Percentiles rank a stretch among this genome's conserved stretches.
These are phyloP conservation scores for Rhincodon typus DNA, from an alignment of 2,797 vertebrate species.

Conservation along the genomic window DNA sequence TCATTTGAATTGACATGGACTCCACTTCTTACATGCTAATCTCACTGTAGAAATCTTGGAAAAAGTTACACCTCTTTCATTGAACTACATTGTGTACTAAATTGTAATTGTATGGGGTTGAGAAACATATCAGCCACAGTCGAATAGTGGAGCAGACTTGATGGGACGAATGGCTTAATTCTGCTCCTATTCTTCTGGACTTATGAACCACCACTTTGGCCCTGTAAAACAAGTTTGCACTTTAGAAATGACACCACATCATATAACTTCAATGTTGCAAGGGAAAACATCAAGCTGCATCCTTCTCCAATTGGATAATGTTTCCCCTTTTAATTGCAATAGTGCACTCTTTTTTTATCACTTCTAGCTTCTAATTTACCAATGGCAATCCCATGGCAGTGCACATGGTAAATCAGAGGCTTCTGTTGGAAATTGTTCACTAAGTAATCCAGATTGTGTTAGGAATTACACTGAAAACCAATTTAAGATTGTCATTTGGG, in stretches of 20 bases:
- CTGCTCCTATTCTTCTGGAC: no score
- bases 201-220: no score
- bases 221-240: neutral
- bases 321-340: neutral
- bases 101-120: no score
- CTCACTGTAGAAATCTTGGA: neutral
- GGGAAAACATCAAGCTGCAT: neutral
- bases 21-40: neutral
- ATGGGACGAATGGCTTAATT: no score
- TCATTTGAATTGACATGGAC: neutral
- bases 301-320: neutral
- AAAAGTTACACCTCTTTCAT: neutral
- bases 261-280: neutral
- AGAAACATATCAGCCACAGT: no score
- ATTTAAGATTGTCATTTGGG: no score
- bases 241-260: neutral
- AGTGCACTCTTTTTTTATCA: neutral
- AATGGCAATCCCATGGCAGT: neutral
- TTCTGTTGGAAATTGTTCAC: no score
- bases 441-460: no score
- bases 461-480: no score
- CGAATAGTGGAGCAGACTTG: no score
- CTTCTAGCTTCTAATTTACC: neutral
- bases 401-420: neutral
- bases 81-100: neutral